phyloP scores from a whole-genome alignment of 2,797 vertebrate species.

The Numenius phaeopus region DNA sequence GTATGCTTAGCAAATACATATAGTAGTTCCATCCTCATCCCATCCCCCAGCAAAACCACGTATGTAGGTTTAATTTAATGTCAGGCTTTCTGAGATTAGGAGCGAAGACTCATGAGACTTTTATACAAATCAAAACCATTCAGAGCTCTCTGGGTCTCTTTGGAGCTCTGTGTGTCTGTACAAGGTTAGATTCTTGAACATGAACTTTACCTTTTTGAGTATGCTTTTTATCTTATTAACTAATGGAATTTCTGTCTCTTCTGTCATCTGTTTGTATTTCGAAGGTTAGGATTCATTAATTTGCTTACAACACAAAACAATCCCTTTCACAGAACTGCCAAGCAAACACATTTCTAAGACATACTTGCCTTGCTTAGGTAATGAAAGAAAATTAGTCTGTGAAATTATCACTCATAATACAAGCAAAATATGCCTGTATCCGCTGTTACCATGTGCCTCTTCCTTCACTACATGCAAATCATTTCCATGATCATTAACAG shows the following conservation, averaged over 20 bases:
- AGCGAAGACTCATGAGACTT: constrained; percentile 11
- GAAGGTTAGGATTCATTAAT: constrained; percentile 45
- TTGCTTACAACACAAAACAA: background rate
- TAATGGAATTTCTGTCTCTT: constrained; percentile 37
- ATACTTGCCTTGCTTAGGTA: background rate
- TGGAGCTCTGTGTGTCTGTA: background rate
- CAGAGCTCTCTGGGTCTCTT: background rate
- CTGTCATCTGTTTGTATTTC: background rate
- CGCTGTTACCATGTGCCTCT: background rate
- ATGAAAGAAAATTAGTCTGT: background rate
- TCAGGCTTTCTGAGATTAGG: constrained; percentile 29
- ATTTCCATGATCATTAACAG: background rate
- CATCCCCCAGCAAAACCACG: background rate
- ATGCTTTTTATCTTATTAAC: constrained; percentile 23
- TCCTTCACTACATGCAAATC: background rate
- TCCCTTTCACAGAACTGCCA: background rate
- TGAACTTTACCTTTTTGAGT: constrained; percentile 29
- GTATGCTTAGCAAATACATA: background rate
- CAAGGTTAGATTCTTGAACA: background rate
- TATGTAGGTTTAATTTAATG: constrained; percentile 2
- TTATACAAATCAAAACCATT: background rate
- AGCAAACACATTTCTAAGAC: background rate
- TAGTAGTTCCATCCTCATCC: background rate
- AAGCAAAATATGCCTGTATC: background rate
- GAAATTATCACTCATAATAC: background rate